Evolutionary conservation across 2,113 vertebrate genomes (phyloP).

Genomic region (Perca schrenkii): DNA sequence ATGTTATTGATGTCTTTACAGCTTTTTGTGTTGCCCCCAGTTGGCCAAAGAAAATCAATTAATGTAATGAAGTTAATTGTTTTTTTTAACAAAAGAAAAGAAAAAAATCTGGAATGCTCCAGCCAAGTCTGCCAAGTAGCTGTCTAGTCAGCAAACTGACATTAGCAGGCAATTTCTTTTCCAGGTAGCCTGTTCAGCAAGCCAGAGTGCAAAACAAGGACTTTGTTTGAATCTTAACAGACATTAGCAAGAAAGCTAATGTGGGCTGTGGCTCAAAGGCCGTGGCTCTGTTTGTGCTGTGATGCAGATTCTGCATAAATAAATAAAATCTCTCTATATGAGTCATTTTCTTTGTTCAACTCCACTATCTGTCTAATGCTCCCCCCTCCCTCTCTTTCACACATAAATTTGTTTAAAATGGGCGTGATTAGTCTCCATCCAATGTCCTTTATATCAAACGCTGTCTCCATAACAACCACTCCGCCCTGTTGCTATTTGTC

Average conservation of each 20-base stretch:
- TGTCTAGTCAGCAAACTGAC: not conserved
- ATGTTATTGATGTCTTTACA: not conserved
- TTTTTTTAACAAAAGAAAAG: not conserved
- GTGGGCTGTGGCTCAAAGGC: not conserved
- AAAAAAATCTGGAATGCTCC: not conserved
- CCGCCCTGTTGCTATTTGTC: constrained; percentile 3
- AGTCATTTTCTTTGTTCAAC: not conserved
- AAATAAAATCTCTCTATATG: not conserved
- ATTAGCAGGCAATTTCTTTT: not conserved
- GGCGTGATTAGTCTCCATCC: constrained; percentile 8
- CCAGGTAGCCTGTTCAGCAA: not conserved
- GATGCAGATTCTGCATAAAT: not conserved
- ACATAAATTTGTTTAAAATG: constrained; percentile 2
- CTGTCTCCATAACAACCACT: constrained; percentile 39
- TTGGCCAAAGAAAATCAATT: not conserved
- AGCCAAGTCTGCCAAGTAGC: not conserved
- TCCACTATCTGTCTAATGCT: not conserved
- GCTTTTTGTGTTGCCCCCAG: not conserved
- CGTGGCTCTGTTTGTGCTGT: not conserved
- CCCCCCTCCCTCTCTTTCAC: not conserved
- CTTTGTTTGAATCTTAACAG: not conserved
- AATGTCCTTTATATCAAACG: constrained; percentile 32
- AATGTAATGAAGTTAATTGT: not conserved
- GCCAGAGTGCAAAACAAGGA: not conserved
- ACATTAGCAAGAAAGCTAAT: not conserved